Conservation (phyloP, 64 coral and sea anemone species). For the Montipora foliosa region DNA sequence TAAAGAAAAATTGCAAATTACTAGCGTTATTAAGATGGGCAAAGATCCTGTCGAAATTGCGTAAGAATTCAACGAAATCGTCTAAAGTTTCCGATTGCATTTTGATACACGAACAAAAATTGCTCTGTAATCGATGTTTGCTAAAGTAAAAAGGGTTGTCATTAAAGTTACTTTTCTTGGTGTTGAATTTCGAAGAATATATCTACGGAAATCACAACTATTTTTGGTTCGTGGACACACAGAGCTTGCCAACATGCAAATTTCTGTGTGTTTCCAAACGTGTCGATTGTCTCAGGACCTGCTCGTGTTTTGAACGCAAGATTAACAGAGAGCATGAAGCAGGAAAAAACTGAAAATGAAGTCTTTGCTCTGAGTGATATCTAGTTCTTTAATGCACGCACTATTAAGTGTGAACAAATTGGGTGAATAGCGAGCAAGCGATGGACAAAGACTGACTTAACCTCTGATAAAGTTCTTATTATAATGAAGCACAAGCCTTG, state of each 20-base stretch:
- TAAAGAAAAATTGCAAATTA: slow-evolving; percentile 59
- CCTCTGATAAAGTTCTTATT: slow-evolving; percentile 58
- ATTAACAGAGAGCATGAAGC: not conserved
- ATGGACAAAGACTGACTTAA: slow-evolving; percentile 51
- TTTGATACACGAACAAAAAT: slow-evolving; percentile 43
- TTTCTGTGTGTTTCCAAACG: slow-evolving; percentile 34
- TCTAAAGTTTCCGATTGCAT: slow-evolving; percentile 42
- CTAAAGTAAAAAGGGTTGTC: slow-evolving; percentile 34
- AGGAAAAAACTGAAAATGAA: not conserved
- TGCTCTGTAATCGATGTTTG: slow-evolving; percentile 23
- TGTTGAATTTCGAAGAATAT: slow-evolving; percentile 33
- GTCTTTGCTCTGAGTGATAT: not conserved
- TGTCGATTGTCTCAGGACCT: slow-evolving; percentile 8
- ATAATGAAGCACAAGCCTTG: slow-evolving; percentile 41
- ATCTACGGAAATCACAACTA: slow-evolving; percentile 25
- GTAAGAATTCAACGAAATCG: slow-evolving; percentile 35
- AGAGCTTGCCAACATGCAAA: slow-evolving; percentile 67
- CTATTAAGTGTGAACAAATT: slow-evolving; percentile 49
- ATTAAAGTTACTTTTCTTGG: slow-evolving; percentile 9
- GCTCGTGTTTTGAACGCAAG: not conserved
- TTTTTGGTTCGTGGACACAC: slow-evolving; percentile 55
- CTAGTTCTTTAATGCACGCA: slow-evolving; percentile 35
- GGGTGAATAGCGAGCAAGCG: slow-evolving; percentile 40
- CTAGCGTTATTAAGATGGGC: slow-evolving; percentile 18
- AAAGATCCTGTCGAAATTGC: slow-evolving; percentile 47